phyloP scores from a whole-genome alignment of 1,140 invertebrate species.

The Bactericera cockerelli region DNA sequence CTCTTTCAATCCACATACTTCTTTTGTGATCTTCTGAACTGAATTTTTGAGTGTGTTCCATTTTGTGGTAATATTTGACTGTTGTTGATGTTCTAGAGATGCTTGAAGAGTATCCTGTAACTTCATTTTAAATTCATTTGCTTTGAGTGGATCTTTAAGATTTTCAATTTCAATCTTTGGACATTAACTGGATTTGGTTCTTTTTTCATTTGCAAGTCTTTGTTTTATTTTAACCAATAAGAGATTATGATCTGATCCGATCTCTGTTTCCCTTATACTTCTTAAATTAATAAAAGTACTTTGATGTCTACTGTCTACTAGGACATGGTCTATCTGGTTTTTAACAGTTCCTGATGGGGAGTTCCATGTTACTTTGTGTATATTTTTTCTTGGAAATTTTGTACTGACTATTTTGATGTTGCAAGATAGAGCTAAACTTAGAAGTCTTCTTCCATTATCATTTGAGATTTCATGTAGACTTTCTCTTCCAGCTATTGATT shows the following conservation, averaged over 20 bases:
- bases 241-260: slow-evolving; percentile 13
- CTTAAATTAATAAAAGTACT: slow-evolving; percentile 13
- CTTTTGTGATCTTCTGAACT: too few relatives aligned
- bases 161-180: too few relatives aligned
- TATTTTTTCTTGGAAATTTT: slow-evolving; percentile 18
- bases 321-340: slow-evolving; percentile 19
- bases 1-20: too few relatives aligned
- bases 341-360: slow-evolving; percentile 16
- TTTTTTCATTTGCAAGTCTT: slow-evolving; percentile 11
- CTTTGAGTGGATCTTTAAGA: too few relatives aligned
- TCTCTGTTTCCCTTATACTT: slow-evolving; percentile 14
- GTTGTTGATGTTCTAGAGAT: too few relatives aligned
- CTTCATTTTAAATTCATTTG: too few relatives aligned
- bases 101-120: too few relatives aligned
- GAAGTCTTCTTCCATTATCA: slow-evolving; percentile 19
- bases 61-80: too few relatives aligned
- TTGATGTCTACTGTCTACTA: slow-evolving; percentile 11
- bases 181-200: too few relatives aligned
- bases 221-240: slow-evolving; percentile 10
- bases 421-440: slow-evolving; percentile 9
- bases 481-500: slow-evolving; percentile 4
- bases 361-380: slow-evolving; percentile 20
- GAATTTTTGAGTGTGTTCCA: too few relatives aligned
- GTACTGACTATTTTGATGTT: slow-evolving; percentile 13
- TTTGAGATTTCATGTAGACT: slow-evolving; percentile 15